phyloP scores from a whole-genome alignment of 2,888 invertebrate genomes.

The Habroteleia sp. region DNA sequence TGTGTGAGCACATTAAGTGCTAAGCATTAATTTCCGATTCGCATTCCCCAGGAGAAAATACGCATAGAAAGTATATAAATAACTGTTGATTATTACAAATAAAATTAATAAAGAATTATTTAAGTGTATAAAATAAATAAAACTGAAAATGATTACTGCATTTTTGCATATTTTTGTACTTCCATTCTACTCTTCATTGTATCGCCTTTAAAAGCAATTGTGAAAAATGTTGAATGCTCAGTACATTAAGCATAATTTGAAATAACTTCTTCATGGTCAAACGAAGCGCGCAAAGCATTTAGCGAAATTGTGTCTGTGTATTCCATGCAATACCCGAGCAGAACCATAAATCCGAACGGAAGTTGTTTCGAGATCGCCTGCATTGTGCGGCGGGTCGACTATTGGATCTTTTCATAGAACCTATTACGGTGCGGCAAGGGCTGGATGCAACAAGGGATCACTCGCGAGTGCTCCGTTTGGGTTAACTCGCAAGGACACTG shows the following conservation, averaged over 20 bases:
- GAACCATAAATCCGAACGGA: slow-evolving; percentile 26
- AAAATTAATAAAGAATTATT: no score
- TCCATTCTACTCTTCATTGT: no score
- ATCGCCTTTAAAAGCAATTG: slow-evolving; percentile 1
- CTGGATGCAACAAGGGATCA: slow-evolving; percentile 40
- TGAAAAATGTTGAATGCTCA: neutral
- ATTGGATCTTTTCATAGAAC: slow-evolving; percentile 53
- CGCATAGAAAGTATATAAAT: no score
- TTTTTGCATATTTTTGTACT: no score
- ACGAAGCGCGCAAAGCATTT: slow-evolving; percentile 15
- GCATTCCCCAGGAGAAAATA: no score
- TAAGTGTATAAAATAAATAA: no score
- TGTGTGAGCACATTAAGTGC: no score
- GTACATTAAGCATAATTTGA: slow-evolving; percentile 6
- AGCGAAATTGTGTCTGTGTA: slow-evolving; percentile 13
- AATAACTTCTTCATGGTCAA: slow-evolving; percentile 19
- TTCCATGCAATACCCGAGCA: slow-evolving; percentile 8
- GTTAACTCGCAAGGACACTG: slow-evolving; percentile 61
- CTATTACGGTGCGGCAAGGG: slow-evolving; percentile 40
- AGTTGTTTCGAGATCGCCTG: slow-evolving; percentile 32
- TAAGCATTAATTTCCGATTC: no score
- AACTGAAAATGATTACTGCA: no score
- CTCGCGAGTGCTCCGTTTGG: slow-evolving; percentile 50
- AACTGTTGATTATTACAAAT: no score
- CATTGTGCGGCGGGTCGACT: slow-evolving; percentile 27